These are phyloP conservation scores for Porites lobata DNA, from an alignment of 92 coral and sea anemone genomes.

Conservation along the genomic window DNA sequence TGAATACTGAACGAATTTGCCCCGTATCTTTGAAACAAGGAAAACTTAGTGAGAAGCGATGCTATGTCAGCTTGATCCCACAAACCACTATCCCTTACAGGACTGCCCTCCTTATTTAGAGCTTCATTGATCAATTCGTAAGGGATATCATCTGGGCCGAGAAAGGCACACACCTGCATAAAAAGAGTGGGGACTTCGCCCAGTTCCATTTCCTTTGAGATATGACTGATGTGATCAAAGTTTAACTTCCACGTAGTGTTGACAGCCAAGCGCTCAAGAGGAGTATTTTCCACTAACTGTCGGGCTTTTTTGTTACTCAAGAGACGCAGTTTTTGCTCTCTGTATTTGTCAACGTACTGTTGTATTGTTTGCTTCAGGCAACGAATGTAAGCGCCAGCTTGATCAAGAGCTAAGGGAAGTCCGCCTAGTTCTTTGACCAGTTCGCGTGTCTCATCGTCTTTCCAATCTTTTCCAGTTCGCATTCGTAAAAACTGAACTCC, in stretches of 20 bases:
- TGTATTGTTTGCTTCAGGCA: constrained; percentile 48
- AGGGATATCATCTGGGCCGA: constrained; percentile 89
- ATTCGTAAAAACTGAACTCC: constrained; percentile 66
- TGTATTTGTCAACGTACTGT: constrained; percentile 61
- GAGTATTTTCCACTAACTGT: constrained; percentile 58
- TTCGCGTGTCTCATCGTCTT: constrained; percentile 26
- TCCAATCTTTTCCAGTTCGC: constrained; percentile 45
- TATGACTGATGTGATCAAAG: constrained; percentile 61
- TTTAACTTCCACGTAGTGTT: constrained; percentile 89
- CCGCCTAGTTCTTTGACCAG: constrained; percentile 81
- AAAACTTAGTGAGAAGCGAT: constrained; percentile 82
- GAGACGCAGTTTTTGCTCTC: constrained; percentile 54
- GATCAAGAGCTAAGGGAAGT: constrained; percentile 90
- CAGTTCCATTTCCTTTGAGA: constrained; percentile 52
- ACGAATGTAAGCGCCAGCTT: constrained; percentile 87
- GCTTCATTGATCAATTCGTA: constrained; percentile 84
- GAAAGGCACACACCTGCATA: constrained; percentile 83
- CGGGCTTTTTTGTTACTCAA: constrained; percentile 69
- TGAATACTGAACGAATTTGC: constrained; percentile 80
- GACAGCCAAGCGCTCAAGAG: constrained; percentile 76
- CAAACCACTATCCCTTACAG: constrained; percentile 39
- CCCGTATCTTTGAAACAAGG: constrained; percentile 77
- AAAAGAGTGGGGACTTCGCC: constrained; percentile 65
- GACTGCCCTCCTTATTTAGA: constrained; percentile 51
- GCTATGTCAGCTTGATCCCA: constrained; percentile 58